A percentile compares a stretch with the other conserved stretches of the same genome.
phyloP scores from a whole-genome alignment of 1,140 invertebrate genomes.

The Drosophila cardini region DNA sequence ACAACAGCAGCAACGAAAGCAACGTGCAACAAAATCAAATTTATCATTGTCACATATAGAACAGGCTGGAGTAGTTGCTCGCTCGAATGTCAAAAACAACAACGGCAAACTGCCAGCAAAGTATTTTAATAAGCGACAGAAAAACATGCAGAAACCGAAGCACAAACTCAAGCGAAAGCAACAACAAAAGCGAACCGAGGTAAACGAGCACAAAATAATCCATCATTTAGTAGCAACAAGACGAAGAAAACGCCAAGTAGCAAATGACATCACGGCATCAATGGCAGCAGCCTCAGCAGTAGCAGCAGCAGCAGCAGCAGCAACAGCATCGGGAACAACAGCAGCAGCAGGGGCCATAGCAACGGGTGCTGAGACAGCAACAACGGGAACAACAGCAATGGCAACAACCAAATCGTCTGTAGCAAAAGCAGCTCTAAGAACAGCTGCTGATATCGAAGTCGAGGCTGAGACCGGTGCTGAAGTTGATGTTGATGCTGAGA shows the following conservation, averaged over 20 bases:
- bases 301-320: conserved; percentile 39
- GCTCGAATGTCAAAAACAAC: conserved; percentile 57
- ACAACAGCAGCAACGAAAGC: conserved; percentile 31
- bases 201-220: conserved; percentile 76
- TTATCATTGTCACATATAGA: conserved; percentile 83
- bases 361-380: conserved; percentile 12
- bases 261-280: conserved; percentile 65
- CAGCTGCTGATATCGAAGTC: conserved; percentile 2
- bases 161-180: conserved; percentile 73
- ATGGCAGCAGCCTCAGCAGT: conserved; percentile 42
- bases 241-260: conserved; percentile 67
- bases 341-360: not conserved
- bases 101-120: conserved; percentile 74
- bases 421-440: not conserved
- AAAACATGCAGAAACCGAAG: conserved; percentile 78
- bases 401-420: conserved; percentile 10
- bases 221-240: conserved; percentile 73
- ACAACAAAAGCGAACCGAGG: conserved; percentile 37
- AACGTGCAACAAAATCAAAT: conserved; percentile 77
- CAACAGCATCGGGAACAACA: conserved; percentile 13
- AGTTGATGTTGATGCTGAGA: conserved; percentile 25
- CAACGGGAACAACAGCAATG: conserved; percentile 15
- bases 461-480: conserved; percentile 18
- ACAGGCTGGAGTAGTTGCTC: conserved; percentile 49
- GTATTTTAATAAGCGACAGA: conserved; percentile 83